phyloP scores from a whole-genome alignment of 2,797 vertebrate genomes.

The Muscicapa comitata region DNA sequence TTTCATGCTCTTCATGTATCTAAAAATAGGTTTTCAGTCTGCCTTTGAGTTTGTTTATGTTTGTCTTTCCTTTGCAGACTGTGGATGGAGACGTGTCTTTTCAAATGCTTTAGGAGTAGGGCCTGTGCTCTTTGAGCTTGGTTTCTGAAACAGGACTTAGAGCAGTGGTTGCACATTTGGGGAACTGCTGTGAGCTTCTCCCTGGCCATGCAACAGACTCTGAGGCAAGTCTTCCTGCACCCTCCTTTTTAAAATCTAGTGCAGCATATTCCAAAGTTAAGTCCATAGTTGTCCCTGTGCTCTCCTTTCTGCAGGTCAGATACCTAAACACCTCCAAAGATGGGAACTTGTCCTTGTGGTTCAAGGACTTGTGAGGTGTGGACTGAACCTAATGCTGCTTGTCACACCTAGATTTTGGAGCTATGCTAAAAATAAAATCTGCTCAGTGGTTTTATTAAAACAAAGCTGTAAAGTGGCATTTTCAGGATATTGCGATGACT shows the following conservation, averaged over 20 bases:
- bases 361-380: accelerated
- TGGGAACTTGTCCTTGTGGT: background rate
- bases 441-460: background rate
- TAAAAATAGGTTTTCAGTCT: conserved; percentile 24
- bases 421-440: background rate
- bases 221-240: background rate
- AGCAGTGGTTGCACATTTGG: accelerated
- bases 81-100: background rate
- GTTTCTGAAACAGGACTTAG: background rate
- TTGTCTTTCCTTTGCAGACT: background rate
- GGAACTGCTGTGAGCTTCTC: background rate
- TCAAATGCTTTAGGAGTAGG: background rate
- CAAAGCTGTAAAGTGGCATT: background rate
- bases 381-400: background rate
- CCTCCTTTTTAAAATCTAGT: background rate
- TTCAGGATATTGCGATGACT: background rate
- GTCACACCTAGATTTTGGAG: accelerated
- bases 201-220: background rate
- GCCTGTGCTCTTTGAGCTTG: background rate
- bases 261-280: background rate
- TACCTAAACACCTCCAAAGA: background rate
- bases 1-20: conserved; percentile 6
- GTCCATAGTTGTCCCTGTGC: accelerated
- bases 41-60: conserved; percentile 24
- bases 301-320: background rate